Conservation (phyloP, 2,888 invertebrate species). For the Apotomis betuletana region DNA sequence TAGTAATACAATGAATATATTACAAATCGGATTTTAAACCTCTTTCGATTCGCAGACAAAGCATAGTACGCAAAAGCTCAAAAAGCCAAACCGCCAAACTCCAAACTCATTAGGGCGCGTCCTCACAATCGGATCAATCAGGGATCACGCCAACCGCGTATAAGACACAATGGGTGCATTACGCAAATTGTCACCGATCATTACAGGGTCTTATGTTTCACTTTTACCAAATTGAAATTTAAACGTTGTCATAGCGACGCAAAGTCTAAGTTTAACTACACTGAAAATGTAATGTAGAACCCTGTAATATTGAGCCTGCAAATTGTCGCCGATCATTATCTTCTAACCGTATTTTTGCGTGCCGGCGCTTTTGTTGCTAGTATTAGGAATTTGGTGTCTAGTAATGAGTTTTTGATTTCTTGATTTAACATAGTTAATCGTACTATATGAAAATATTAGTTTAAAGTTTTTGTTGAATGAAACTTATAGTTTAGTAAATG, state of each 20-base stretch:
- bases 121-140: constrained; percentile 68
- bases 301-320: constrained; percentile 47
- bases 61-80: background rate
- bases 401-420: constrained; percentile 47
- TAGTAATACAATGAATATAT: no score
- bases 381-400: constrained; percentile 53
- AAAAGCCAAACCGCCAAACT: constrained; percentile 42
- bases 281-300: no score
- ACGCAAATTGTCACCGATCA: constrained; percentile 76
- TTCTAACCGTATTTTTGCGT: constrained; percentile 77
- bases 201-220: constrained; percentile 49
- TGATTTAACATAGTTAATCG: background rate
- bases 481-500: no score
- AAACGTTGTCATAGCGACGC: no score
- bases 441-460: no score
- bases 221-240: no score
- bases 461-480: no score
- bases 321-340: constrained; percentile 66
- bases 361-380: constrained; percentile 58
- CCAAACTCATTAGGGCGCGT: constrained; percentile 63
- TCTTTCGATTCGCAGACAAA: background rate
- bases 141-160: constrained; percentile 73
- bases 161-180: constrained; percentile 81
- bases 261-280: no score
- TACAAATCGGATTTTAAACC: no score